Percentiles rank a stretch among this genome's conserved stretches.
Evolutionary conservation across 1,140 invertebrate genomes (phyloP).

Genomic region (Probaryconus sp.): DNA sequence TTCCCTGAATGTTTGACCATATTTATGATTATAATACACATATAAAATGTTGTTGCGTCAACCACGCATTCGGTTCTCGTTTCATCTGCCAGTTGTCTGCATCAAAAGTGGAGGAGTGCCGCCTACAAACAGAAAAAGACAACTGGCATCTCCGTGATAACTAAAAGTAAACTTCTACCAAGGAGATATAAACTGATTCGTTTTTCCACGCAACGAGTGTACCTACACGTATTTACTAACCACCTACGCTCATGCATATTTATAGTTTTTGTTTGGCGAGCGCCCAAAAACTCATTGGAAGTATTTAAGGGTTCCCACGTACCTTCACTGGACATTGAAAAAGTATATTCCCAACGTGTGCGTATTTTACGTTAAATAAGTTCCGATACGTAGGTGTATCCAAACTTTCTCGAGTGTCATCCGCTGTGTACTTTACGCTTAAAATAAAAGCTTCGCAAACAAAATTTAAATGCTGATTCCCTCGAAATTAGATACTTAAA

Average conservation of each 20-base stretch:
- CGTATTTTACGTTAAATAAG: conserved; percentile 34
- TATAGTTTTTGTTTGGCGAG: conserved; percentile 61
- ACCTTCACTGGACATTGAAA: conserved; percentile 51
- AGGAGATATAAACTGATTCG: conserved; percentile 59
- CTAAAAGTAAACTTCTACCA: conserved; percentile 56
- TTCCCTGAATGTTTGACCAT: conserved; percentile 31
- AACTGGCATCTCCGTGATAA: conserved; percentile 45
- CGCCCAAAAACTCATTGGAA: conserved; percentile 53
- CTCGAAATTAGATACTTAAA: conserved; percentile 4
- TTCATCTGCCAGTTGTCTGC: conserved; percentile 44
- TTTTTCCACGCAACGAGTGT: conserved; percentile 51
- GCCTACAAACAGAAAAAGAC: conserved; percentile 53
- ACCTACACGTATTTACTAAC: conserved; percentile 54
- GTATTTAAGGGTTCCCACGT: conserved; percentile 61
- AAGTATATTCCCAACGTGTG: conserved; percentile 5
- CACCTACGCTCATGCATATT: conserved; percentile 59
- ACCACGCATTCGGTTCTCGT: conserved; percentile 34
- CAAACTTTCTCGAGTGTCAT: conserved; percentile 27
- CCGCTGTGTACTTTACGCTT: conserved; percentile 2
- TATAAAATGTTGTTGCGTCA: conserved; percentile 18
- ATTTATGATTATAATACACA: conserved; percentile 33
- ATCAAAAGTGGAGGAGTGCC: conserved; percentile 48
- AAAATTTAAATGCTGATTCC: background rate
- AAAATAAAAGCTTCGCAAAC: conserved; percentile 2
- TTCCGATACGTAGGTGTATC: conserved; percentile 24